phyloP scores from a whole-genome alignment of 2,888 invertebrate species.

The Aphodius sticticus region DNA sequence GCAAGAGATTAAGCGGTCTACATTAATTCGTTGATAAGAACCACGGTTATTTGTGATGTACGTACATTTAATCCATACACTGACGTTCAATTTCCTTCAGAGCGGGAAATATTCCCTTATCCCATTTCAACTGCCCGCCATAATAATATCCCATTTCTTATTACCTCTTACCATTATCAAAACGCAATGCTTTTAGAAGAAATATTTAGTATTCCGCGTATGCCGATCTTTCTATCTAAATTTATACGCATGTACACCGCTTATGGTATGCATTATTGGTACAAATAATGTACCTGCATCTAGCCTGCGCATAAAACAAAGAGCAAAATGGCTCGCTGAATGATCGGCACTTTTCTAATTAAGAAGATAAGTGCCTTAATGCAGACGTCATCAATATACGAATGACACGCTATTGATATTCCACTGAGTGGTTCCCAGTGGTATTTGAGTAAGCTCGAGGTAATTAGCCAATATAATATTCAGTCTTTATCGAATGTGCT shows the following conservation, averaged over 20 bases:
- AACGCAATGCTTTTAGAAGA: neutral
- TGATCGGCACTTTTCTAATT: neutral
- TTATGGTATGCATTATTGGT: neutral
- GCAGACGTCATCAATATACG: neutral
- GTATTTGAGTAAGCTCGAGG: constrained; percentile 5
- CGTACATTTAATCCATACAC: too few species aligned
- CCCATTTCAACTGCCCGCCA: neutral
- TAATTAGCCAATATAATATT: constrained; percentile 40
- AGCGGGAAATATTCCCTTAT: neutral
- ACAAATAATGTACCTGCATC: neutral
- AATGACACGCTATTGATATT: constrained; percentile 8
- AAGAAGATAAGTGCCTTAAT: neutral
- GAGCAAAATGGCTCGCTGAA: neutral
- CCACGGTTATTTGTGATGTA: too few species aligned
- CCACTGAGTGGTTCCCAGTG: constrained; percentile 5
- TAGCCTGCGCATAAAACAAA: neutral
- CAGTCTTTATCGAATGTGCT: constrained; percentile 24
- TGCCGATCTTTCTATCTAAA: neutral
- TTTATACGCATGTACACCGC: neutral
- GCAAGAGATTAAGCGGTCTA: too few species aligned
- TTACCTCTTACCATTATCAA: neutral
- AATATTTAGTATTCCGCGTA: neutral
- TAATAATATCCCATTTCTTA: neutral
- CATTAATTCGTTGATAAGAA: too few species aligned
- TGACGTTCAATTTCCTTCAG: neutral